phyloP scores from a whole-genome alignment of 2,113 vertebrate genomes.

The Pyrgilauda ruficollis region DNA sequence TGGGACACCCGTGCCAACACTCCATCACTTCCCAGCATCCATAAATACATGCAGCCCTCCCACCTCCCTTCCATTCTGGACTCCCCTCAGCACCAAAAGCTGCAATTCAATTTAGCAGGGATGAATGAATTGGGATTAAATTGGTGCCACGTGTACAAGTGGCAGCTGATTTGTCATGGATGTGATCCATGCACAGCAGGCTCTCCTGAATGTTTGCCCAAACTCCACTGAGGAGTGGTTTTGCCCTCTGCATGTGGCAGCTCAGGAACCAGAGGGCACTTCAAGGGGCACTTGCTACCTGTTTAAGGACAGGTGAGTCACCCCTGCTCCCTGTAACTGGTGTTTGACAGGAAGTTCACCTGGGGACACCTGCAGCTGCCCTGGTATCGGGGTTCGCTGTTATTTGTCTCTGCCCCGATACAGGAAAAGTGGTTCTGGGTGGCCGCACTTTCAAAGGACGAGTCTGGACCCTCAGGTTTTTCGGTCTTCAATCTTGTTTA shows the following conservation, averaged over 20 bases:
- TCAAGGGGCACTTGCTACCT: neutral
- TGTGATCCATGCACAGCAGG: neutral
- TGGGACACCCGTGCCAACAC: neutral
- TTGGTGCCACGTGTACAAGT: neutral
- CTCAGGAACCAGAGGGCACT: neutral
- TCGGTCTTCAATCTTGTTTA: no score
- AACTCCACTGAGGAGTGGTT: neutral
- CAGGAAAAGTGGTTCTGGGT: no score
- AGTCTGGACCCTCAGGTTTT: no score
- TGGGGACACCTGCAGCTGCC: neutral
- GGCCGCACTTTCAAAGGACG: no score
- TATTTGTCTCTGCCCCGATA: no score
- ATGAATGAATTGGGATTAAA: neutral
- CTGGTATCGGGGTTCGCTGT: no score
- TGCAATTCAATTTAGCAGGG: neutral
- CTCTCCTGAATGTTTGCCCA: neutral
- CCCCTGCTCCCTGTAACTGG: neutral
- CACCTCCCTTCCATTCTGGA: neutral
- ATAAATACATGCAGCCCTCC: neutral
- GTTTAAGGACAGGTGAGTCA: neutral
- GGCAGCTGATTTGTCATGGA: neutral
- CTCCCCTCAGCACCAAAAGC: neutral
- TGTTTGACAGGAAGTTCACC: neutral
- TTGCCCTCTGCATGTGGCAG: neutral
- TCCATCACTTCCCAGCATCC: neutral